Conservation (phyloP, 2,888 invertebrate genomes). For the Pedicia rivosa region DNA sequence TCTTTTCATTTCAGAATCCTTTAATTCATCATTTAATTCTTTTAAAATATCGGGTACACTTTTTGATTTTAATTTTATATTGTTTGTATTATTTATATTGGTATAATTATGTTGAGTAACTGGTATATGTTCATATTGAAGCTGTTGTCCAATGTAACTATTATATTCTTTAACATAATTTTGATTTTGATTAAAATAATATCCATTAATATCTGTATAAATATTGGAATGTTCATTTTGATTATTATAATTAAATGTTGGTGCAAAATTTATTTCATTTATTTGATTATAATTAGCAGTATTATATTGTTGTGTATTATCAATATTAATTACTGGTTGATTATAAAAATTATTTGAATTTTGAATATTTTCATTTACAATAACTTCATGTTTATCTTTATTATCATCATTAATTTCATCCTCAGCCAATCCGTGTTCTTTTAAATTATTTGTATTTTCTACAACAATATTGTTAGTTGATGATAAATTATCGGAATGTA, state of each 20-base stretch:
- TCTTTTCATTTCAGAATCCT: slow-evolving; percentile 34
- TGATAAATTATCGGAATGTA: slow-evolving; percentile 12
- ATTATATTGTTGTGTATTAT: background rate
- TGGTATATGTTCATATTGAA: background rate
- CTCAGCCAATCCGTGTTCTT: background rate
- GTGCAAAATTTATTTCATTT: background rate
- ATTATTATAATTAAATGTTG: background rate
- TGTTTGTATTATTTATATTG: background rate
- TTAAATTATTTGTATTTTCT: background rate
- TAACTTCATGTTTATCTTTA: background rate
- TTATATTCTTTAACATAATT: background rate
- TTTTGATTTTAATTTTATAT: slow-evolving; percentile 34
- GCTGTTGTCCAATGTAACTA: background rate
- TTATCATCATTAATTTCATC: slow-evolving; percentile 3
- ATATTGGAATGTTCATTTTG: slow-evolving; percentile 3
- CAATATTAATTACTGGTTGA: background rate
- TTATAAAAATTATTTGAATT: background rate
- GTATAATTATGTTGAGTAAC: no score
- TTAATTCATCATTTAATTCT: slow-evolving; percentile 52
- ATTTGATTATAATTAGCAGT: background rate
- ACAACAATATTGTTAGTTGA: background rate
- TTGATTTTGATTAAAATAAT: background rate
- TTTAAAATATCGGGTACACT: slow-evolving; percentile 63
- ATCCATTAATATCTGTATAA: slow-evolving; percentile 4
- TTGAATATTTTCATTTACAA: background rate